phyloP scores from a whole-genome alignment of 2,113 vertebrate species.

The Vireo altiloquus region DNA sequence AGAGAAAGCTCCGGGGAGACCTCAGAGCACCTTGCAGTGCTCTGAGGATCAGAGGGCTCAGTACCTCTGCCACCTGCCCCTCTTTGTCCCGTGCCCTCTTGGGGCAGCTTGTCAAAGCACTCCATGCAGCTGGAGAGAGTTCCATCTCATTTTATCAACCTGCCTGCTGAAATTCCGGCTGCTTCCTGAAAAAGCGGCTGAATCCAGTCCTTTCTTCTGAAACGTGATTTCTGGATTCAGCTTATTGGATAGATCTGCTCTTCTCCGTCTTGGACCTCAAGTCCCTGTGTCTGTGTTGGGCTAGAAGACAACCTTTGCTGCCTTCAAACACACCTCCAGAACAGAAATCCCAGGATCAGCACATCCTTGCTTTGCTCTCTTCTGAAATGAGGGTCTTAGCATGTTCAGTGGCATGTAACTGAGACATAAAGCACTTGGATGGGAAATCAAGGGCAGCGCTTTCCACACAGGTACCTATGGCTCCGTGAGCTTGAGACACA shows the following conservation, averaged over 20 bases:
- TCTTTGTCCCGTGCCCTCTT: not conserved
- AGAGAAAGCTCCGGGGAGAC: not conserved
- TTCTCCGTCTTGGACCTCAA: not conserved
- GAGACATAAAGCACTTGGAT: not conserved
- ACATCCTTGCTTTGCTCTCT: not conserved
- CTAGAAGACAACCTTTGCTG: not conserved
- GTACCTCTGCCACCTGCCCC: too few relatives aligned
- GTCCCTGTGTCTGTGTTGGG: not conserved
- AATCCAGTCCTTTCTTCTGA: not conserved
- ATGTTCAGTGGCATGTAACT: not conserved
- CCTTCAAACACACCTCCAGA: not conserved
- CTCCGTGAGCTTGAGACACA: not conserved
- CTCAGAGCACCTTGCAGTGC: not conserved
- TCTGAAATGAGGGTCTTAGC: not conserved
- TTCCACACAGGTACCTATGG: not conserved
- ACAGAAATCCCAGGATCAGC: not conserved
- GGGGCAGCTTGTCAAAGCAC: not conserved
- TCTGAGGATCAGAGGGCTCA: not conserved
- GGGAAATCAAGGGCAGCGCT: not conserved
- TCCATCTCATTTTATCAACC: not conserved
- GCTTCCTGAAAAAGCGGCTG: not conserved
- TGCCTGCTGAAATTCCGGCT: not conserved
- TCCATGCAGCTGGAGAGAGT: not conserved
- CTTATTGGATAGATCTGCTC: not conserved
- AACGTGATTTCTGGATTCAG: not conserved